phyloP scores from a whole-genome alignment of 2,888 invertebrate species.

The Ennomos quercinarius region DNA sequence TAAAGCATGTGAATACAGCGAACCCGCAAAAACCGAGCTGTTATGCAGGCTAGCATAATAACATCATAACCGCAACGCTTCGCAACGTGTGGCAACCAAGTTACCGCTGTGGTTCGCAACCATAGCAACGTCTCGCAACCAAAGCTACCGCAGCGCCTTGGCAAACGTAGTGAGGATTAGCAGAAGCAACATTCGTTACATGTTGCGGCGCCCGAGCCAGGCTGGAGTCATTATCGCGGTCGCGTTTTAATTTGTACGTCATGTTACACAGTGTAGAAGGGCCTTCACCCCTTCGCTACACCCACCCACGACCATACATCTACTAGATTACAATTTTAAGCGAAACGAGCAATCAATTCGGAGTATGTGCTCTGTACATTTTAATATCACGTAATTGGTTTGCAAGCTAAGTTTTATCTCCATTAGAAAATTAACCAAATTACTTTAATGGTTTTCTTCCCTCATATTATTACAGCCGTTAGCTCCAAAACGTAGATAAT shows the following conservation, averaged over 20 bases:
- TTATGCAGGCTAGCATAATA: slow-evolving; percentile 31
- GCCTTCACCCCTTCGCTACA: slow-evolving; percentile 43
- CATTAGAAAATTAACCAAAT: slow-evolving; percentile 34
- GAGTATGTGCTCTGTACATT: slow-evolving; percentile 26
- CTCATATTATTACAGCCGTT: not conserved
- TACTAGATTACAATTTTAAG: slow-evolving; percentile 42
- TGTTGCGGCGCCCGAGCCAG: slow-evolving; percentile 56
- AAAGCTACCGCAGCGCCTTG: slow-evolving; percentile 30
- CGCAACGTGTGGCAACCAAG: slow-evolving; percentile 27
- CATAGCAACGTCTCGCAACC: slow-evolving; percentile 20
- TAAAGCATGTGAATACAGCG: slow-evolving; percentile 49
- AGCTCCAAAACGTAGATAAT: not conserved
- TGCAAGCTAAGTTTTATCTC: slow-evolving; percentile 36
- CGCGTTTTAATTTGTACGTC: slow-evolving; percentile 79
- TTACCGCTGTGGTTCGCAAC: slow-evolving; percentile 34
- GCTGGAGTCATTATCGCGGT: slow-evolving; percentile 69
- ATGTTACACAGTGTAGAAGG: slow-evolving; percentile 64
- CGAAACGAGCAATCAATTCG: slow-evolving; percentile 37
- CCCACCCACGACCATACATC: slow-evolving; percentile 33
- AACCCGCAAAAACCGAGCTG: slow-evolving; percentile 50
- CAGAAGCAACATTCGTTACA: slow-evolving; percentile 33
- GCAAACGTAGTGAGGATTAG: slow-evolving; percentile 44
- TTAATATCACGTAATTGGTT: slow-evolving; percentile 16
- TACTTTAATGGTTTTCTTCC: slow-evolving; percentile 22
- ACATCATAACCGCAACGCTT: slow-evolving; percentile 47